phyloP scores from a whole-genome alignment of 1,140 invertebrate genomes.

The Brachionus asplanchnoidis region DNA sequence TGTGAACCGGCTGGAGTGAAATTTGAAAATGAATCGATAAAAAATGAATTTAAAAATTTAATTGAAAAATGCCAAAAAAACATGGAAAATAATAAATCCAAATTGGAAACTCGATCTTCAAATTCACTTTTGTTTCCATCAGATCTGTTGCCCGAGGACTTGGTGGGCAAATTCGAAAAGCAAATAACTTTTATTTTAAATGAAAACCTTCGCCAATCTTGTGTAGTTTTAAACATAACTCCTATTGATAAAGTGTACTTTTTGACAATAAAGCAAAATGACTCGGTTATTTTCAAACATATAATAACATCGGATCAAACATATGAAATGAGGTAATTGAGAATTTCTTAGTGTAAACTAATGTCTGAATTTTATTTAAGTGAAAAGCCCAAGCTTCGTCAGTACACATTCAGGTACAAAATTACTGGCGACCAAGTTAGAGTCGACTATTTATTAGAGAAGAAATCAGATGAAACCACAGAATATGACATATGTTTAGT shows the following conservation, averaged over 20 bases:
- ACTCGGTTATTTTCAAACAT: neutral
- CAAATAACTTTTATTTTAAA: conserved; percentile 20
- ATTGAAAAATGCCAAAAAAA: conserved; percentile 7
- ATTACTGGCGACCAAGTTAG: neutral
- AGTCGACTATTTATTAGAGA: neutral
- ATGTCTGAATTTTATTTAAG: neutral
- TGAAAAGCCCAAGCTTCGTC: neutral
- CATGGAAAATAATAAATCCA: conserved; percentile 7
- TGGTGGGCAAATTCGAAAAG: neutral
- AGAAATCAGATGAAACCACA: neutral
- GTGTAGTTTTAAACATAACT: neutral
- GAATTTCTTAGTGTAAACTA: neutral
- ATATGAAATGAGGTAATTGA: neutral
- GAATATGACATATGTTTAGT: neutral
- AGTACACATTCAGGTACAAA: neutral
- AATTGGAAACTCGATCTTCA: neutral
- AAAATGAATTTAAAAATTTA: neutral
- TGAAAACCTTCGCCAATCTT: neutral
- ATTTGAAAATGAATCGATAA: neutral
- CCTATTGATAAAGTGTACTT: conserved; percentile 3
- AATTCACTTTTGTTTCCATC: neutral
- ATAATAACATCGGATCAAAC: neutral
- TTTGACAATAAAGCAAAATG: conserved; percentile 32
- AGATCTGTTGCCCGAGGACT: neutral
- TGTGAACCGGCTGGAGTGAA: neutral